Evolutionary conservation across 2,888 invertebrate genomes (phyloP), one percentile per base, ranked within the genome.

Genomic region (Odontomyia ornata): DNA sequence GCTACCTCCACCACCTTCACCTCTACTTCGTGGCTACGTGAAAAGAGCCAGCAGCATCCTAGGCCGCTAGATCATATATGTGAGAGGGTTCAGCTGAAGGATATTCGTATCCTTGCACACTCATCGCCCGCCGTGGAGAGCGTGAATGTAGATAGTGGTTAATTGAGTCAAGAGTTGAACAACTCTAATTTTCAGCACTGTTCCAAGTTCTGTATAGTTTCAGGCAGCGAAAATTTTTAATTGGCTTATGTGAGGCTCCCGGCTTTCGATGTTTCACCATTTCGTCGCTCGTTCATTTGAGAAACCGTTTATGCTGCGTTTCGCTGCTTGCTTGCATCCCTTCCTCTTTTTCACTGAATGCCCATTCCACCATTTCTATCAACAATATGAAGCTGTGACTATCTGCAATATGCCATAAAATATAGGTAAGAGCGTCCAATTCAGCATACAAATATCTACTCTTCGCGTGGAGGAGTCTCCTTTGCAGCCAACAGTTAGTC

Each of bases 111-210:
- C 46, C 69, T 46, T 28, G 46, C 18, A 36, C 9, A 56, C n/a
- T 56, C 57, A 15, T 13, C 9, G 15, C 15, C 21, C 1, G 28
- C 3, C 18, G 47, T 21, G 23, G 69, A 23, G 30, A 36, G 21
- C 28, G 65, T 65, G 73, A n/a, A n/a, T 73, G 46, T 75, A 46
- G 43, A 30, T 69, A 77, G 79, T 76, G 76, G 76, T 78, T 79
- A 79, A 79, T 79, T 79, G 79, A 79, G 79, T 79, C 79, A 78
- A 78, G 78, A 79, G 79, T 79, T 78, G 78, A 79, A 78, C 79
- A 79, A 78, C 79, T 79, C 78, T 78, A 79, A 78, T 79, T 79
- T 79, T 69, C 77, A 78, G 71, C 75, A 69, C 65, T 76, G 76
- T 78, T 65, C 64, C 71, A 77, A 77, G 77, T 78, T 78, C 75